phyloP scores from a whole-genome alignment of 1,140 invertebrate genomes.

The Heliconius eleuchia region DNA sequence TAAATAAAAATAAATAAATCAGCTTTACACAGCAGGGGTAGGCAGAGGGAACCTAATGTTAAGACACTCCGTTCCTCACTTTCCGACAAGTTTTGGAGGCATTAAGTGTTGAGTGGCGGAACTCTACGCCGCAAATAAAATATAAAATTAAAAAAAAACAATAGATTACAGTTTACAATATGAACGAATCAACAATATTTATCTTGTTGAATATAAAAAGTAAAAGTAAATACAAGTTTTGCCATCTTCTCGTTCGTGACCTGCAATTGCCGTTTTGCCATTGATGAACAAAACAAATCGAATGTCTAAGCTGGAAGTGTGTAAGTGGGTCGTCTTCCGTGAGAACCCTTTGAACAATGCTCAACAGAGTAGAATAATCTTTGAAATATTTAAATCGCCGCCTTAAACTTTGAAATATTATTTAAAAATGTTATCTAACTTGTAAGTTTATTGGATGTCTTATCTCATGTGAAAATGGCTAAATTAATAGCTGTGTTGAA shows the following conservation, averaged over 20 bases:
- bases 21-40: too few species aligned
- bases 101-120: too few species aligned
- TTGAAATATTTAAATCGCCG: constrained; percentile 2
- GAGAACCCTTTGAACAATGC: constrained; percentile 49
- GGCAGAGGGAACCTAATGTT: too few species aligned
- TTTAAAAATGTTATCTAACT: constrained; percentile 11
- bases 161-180: background rate
- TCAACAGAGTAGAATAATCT: constrained; percentile 33
- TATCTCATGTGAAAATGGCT: constrained; percentile 14
- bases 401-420: constrained; percentile 2
- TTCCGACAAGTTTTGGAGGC: too few species aligned
- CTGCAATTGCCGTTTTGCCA: background rate
- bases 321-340: constrained; percentile 58
- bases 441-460: background rate
- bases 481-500: background rate
- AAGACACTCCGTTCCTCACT: too few species aligned
- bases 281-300: constrained; percentile 33
- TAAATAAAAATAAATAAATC: too few species aligned
- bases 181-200: background rate
- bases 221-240: background rate
- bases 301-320: constrained; percentile 40
- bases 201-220: background rate
- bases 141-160: background rate
- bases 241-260: constrained; percentile 3
- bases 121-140: too few species aligned